phyloP scores from a whole-genome alignment of 2,797 vertebrate species.

The Spondyliosoma cantharus region DNA sequence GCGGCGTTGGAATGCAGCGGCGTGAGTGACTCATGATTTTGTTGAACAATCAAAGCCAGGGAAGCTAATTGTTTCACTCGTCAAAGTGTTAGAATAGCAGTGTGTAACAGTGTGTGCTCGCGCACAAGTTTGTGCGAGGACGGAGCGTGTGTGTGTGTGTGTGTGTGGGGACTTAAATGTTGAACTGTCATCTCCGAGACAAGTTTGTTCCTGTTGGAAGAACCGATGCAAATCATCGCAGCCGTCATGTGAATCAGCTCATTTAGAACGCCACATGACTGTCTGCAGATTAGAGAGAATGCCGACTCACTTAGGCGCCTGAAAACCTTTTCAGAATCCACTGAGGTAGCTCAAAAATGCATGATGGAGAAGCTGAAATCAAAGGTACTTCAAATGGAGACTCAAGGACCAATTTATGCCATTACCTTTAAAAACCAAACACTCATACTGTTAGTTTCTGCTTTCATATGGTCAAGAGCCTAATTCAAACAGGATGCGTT shows the following conservation, averaged over 20 bases:
- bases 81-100: conserved; percentile 36
- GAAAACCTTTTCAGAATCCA: neutral
- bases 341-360: conserved; percentile 5
- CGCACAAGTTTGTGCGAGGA: neutral
- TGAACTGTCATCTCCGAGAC: conserved; percentile 24
- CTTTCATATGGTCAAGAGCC: neutral
- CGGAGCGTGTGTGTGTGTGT: neutral
- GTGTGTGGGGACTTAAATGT: conserved; percentile 8
- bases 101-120: neutral
- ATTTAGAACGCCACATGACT: conserved; percentile 1
- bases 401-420: neutral
- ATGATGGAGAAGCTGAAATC: neutral
- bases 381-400: conserved; percentile 1
- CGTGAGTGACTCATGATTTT: conserved; percentile 84
- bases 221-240: conserved; percentile 12
- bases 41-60: conserved; percentile 78
- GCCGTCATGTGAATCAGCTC: conserved; percentile 15
- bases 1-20: conserved; percentile 73
- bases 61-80: conserved; percentile 63
- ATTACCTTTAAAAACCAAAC: neutral
- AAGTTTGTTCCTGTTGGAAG: conserved; percentile 27
- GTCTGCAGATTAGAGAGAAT: neutral
- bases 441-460: neutral
- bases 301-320: neutral
- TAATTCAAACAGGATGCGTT: neutral